A percentile compares a stretch with the other conserved stretches of the same genome.
Conservation (phyloP, 2,888 invertebrate genomes). For the Herminia tarsipennalis region DNA sequence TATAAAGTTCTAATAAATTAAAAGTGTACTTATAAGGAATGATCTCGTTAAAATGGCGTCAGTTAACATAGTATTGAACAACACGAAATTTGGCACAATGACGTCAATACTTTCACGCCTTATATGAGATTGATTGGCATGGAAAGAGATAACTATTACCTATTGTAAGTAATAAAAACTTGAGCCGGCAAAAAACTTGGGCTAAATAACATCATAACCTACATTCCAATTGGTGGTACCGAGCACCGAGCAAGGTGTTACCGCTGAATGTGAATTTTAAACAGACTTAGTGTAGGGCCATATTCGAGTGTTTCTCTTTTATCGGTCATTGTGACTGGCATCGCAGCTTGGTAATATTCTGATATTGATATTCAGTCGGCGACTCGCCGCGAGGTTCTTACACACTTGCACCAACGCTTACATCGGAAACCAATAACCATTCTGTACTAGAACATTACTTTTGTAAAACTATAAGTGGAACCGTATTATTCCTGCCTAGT, state of each 20-base stretch:
- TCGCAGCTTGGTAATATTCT: conserved; percentile 70
- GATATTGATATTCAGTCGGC: conserved; percentile 82
- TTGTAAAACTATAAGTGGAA: not conserved
- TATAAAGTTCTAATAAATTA: conserved; percentile 34
- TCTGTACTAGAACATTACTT: conserved; percentile 40
- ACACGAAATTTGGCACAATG: conserved; percentile 71
- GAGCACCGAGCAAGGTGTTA: conserved; percentile 60
- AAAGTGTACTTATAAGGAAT: conserved; percentile 52
- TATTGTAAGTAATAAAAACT: conserved; percentile 73
- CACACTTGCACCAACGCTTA: conserved; percentile 64
- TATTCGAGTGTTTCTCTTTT: conserved; percentile 79
- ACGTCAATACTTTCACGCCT: conserved; percentile 82
- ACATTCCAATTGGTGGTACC: conserved; percentile 76
- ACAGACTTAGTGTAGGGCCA: conserved; percentile 72
- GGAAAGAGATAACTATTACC: conserved; percentile 79
- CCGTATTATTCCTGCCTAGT: not conserved
- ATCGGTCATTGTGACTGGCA: conserved; percentile 79
- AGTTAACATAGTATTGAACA: conserved; percentile 56
- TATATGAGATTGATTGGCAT: conserved; percentile 79
- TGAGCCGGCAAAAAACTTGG: conserved; percentile 75
- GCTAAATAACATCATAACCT: conserved; percentile 84
- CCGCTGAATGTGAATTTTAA: conserved; percentile 81
- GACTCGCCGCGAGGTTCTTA: conserved; percentile 70
- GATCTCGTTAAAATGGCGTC: conserved; percentile 56
- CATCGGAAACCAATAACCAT: conserved; percentile 68